These are phyloP conservation scores for Chelonus formosanus DNA, from an alignment of 2,888 invertebrate genomes.

Conservation along the genomic window DNA sequence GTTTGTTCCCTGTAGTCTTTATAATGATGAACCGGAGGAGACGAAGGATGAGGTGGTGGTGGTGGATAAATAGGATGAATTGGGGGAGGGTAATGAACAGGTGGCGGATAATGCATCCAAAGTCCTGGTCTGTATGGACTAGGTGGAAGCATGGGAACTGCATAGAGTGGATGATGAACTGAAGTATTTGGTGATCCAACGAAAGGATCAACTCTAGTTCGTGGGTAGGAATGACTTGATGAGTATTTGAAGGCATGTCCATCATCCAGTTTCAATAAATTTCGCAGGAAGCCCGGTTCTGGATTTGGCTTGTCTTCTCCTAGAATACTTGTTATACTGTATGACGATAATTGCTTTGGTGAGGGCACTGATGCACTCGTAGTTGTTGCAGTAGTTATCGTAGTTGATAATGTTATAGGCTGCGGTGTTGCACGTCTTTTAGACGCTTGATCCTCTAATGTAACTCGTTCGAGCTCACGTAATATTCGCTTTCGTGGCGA, in stretches of 20 bases:
- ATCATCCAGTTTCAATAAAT: constrained; percentile 60
- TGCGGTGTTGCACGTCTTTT: constrained; percentile 68
- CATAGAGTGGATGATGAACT: constrained; percentile 60
- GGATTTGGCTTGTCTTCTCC: constrained; percentile 71
- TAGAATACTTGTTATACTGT: constrained; percentile 85
- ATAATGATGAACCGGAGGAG: constrained; percentile 61
- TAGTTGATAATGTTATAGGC: constrained; percentile 41
- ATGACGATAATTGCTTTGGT: constrained; percentile 72
- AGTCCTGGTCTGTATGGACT: constrained; percentile 66
- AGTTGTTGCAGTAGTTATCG: constrained; percentile 42
- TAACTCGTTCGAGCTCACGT: constrained; percentile 82
- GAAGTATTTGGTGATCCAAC: constrained; percentile 54
- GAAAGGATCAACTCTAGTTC: constrained; percentile 57
- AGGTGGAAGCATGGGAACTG: constrained; percentile 62
- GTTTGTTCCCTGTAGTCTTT: constrained; percentile 65
- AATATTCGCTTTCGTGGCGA: constrained; percentile 85
- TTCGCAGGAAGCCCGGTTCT: constrained; percentile 61
- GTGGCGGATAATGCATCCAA: constrained; percentile 68
- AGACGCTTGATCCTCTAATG: constrained; percentile 73
- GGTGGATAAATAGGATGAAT: constrained; percentile 59
- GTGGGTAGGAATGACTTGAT: constrained; percentile 58
- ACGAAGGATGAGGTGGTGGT: constrained; percentile 60
- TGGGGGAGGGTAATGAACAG: constrained; percentile 65
- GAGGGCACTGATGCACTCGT: constrained; percentile 50
- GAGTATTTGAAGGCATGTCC: constrained; percentile 60